Evolutionary conservation across 2,797 vertebrate species (phyloP).

Genomic region (Coendou prehensilis): DNA sequence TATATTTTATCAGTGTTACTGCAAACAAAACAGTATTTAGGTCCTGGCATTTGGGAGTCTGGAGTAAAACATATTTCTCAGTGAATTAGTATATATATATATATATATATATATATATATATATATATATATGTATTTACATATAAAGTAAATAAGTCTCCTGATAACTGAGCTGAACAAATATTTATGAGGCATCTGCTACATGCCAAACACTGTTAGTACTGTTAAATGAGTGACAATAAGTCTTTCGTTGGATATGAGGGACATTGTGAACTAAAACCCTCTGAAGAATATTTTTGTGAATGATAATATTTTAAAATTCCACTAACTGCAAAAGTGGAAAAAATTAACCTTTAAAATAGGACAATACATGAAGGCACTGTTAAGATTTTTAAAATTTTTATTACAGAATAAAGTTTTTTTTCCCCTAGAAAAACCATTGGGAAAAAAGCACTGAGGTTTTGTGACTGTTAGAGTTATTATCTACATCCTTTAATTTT

Average conservation of each 20-base stretch:
- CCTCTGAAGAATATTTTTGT: constrained; percentile 49
- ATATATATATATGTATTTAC: not conserved
- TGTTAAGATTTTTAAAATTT: constrained; percentile 18
- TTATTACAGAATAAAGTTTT: not conserved
- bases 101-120: not conserved
- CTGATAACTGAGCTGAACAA: constrained; percentile 20
- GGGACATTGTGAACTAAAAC: not conserved
- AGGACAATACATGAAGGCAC: not conserved
- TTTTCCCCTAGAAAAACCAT: constrained; percentile 22
- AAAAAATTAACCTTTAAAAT: constrained; percentile 36
- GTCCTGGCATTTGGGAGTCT: constrained; percentile 14
- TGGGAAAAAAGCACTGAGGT: not conserved
- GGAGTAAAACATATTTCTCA: not conserved
- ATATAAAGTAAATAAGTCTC: constrained; percentile 50
- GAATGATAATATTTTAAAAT: constrained; percentile 52
- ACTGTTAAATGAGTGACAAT: constrained; percentile 19
- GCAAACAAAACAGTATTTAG: constrained; percentile 43
- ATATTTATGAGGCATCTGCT: constrained; percentile 37
- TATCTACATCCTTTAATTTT: not conserved
- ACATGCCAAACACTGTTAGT: not conserved
- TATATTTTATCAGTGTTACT: constrained; percentile 1
- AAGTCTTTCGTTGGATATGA: constrained; percentile 40
- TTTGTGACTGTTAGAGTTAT: not conserved
- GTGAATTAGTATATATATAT: constrained; percentile 22
- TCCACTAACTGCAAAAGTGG: not conserved